A percentile compares a stretch with the other conserved stretches of the same genome.
Evolutionary conservation across 2,888 invertebrate genomes (phyloP).

Genomic region (Raillietiella orientalis): DNA sequence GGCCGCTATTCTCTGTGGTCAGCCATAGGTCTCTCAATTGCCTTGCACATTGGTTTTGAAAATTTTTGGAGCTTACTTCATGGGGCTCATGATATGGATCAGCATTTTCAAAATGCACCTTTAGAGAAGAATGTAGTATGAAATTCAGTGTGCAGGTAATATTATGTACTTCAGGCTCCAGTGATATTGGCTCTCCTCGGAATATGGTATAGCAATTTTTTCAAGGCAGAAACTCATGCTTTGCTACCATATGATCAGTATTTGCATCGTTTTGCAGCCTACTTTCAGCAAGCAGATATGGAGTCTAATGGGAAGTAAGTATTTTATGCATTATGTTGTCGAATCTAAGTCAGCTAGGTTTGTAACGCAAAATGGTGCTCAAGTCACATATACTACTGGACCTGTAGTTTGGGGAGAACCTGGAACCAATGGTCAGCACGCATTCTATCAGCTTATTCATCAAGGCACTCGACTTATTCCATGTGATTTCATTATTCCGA

Average conservation of each 20-base stretch:
- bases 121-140: constrained; percentile 51
- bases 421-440: constrained; percentile 97
- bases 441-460: constrained; percentile 95
- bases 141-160: constrained; percentile 1
- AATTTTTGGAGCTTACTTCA: constrained; percentile 69
- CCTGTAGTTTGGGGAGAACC: constrained; percentile 94
- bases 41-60: constrained; percentile 65
- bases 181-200: constrained; percentile 71
- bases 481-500: constrained; percentile 84
- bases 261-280: constrained; percentile 90
- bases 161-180: constrained; percentile 27
- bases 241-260: constrained; percentile 95
- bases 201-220: constrained; percentile 81
- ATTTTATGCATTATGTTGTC: constrained; percentile 8
- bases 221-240: constrained; percentile 77
- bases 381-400: constrained; percentile 21
- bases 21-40: constrained; percentile 90
- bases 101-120: constrained; percentile 59
- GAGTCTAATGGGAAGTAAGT: constrained; percentile 85
- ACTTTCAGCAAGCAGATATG: constrained; percentile 99
- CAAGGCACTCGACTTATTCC: constrained; percentile 75
- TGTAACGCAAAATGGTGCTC: constrained; percentile 16
- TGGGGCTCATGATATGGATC: constrained; percentile 77
- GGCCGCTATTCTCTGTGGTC: constrained; percentile 95
- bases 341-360: neutral